Evolutionary conservation across 2,113 vertebrate genomes (phyloP), one percentile per base, ranked within the genome.

Genomic region (Crotalus viridis): DNA sequence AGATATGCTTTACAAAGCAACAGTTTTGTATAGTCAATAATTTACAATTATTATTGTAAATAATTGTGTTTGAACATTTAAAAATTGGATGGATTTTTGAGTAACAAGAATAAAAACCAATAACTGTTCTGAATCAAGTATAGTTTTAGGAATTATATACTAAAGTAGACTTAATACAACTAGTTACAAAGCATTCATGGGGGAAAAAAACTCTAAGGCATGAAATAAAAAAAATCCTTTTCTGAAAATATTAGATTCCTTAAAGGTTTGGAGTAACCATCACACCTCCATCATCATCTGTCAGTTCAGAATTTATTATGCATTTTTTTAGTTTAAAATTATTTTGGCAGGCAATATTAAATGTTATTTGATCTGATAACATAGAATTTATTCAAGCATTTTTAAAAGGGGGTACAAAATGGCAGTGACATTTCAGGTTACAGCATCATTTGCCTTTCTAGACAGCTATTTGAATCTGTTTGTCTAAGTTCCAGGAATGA

Each of bases 391-490:
- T 91, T 94, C 48, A 90, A 56, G 21, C 89, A 69, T 91, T 39
- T 93, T 93, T 88, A 94, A 88, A 39, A 85, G 90, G 2, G 3
- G 93, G n/a, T 46, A 91, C 8, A 96, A 93, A 95, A 94, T 0
- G 0, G 51, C 22, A 43, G 0, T 48, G 21, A 1, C 54, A 89
- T 93, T 95, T 91, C 51, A 93, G 46, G 43, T 13, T 86, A 93
- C 94, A 21, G 0, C 48, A 87, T 85, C 2, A 86, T 93, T 96
- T 94, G 90, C 69, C 0, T 46, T 54, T 54, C 81, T 48, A 91
- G 1, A 22, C 74, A 93, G 12, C 2, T 6, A 1, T 61, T 94
- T 94, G 64, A 94, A 43, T 91, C 2, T 12, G 43, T 0, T 0
- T 57, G 15, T 0, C 0, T 91, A 51, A 93, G 6, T 91, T 93